Percentiles rank a stretch among this genome's conserved stretches.
Conservation (phyloP, 2,888 invertebrate species). For the Axea sp. region DNA sequence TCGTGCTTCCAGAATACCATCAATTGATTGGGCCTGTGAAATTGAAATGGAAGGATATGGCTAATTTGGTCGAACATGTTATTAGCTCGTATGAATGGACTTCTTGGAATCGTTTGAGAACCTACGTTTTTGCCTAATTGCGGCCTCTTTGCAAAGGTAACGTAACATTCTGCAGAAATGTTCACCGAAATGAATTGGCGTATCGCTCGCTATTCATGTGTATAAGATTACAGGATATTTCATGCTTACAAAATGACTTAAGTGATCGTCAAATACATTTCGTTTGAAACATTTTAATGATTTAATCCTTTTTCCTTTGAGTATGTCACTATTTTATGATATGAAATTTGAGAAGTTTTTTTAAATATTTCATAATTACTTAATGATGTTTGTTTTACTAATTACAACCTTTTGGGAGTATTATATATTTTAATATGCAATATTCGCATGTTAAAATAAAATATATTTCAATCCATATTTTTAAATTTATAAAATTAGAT, state of each 20-base stretch:
- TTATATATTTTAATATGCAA: too few species aligned
- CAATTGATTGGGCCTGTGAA: slow-evolving; percentile 45
- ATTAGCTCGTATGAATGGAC: slow-evolving; percentile 53
- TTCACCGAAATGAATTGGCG: slow-evolving; percentile 51
- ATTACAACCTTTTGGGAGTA: neutral
- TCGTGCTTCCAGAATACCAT: slow-evolving; percentile 26
- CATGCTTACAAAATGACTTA: slow-evolving; percentile 33
- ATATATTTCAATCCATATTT: too few species aligned
- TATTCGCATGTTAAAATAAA: too few species aligned
- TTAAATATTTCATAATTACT: slow-evolving; percentile 20
- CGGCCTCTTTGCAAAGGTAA: slow-evolving; percentile 40
- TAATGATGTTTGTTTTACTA: slow-evolving; percentile 31
- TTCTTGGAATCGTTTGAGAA: slow-evolving; percentile 49
- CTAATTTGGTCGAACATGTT: slow-evolving; percentile 48
- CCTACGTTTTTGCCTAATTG: slow-evolving; percentile 54
- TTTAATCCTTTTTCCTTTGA: slow-evolving; percentile 20
- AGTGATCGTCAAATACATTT: slow-evolving; percentile 19
- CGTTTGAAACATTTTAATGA: slow-evolving; percentile 23
- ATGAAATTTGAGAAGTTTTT: slow-evolving; percentile 26
- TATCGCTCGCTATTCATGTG: slow-evolving; percentile 29
- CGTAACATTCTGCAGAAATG: slow-evolving; percentile 43
- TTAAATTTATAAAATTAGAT: too few species aligned
- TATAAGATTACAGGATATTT: slow-evolving; percentile 41
- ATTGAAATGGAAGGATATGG: slow-evolving; percentile 56
- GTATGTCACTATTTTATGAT: slow-evolving; percentile 9